phyloP scores from a whole-genome alignment of 1,140 invertebrate species.

The Hyles vespertilio region DNA sequence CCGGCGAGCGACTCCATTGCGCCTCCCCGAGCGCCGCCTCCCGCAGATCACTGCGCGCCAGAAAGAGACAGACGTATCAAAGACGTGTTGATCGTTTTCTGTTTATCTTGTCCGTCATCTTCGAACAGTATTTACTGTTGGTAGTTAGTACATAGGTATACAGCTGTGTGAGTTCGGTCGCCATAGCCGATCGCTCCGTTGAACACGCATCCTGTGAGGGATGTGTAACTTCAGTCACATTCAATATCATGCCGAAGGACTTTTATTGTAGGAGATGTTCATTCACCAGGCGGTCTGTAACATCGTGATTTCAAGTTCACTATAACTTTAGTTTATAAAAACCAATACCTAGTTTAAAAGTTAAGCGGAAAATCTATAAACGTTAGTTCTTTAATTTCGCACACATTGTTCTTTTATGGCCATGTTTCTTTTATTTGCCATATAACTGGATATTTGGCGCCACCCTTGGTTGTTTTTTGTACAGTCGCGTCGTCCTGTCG shows the following conservation, averaged over 20 bases:
- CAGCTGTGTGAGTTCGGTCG: conserved; percentile 34
- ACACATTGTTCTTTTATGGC: too few relatives aligned
- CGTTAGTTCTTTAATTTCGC: too few relatives aligned
- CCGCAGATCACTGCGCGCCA: conserved; percentile 29
- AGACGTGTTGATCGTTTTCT: conserved; percentile 41
- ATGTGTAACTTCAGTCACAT: conserved; percentile 15
- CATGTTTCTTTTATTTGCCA: conserved; percentile 12
- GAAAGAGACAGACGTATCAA: conserved; percentile 43
- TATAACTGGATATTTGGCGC: conserved; percentile 35
- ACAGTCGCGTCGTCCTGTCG: conserved; percentile 46
- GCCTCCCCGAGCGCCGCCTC: conserved; percentile 58
- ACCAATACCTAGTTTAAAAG: too few relatives aligned
- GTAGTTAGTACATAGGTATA: conserved; percentile 37
- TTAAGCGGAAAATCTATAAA: too few relatives aligned
- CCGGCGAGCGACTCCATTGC: conserved; percentile 31
- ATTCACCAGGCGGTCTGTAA: background rate
- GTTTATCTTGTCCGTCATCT: conserved; percentile 69
- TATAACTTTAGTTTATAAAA: too few relatives aligned
- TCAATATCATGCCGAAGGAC: background rate
- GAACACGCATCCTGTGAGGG: conserved; percentile 41
- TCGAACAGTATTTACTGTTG: conserved; percentile 45
- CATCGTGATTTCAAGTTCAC: background rate
- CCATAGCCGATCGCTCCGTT: conserved; percentile 58
- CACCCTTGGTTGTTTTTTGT: conserved; percentile 59
- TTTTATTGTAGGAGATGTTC: background rate